phyloP scores from a whole-genome alignment of 2,797 vertebrate species.

The Pseudocheirus occidentalis region DNA sequence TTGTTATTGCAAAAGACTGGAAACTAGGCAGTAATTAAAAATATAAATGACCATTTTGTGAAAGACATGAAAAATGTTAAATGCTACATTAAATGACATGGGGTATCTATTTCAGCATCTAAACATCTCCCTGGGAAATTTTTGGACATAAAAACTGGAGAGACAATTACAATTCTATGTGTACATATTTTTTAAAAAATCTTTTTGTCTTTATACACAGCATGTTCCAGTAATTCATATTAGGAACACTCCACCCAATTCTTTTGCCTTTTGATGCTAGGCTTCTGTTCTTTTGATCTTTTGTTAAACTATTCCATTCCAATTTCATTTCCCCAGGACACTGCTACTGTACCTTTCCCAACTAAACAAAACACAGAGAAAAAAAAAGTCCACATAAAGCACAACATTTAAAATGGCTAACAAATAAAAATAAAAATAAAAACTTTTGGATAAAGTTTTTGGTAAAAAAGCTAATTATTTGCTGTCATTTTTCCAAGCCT shows the following conservation, averaged over 20 bases:
- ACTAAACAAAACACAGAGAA: background rate
- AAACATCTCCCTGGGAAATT: slow-evolving; percentile 15
- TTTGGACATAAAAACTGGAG: slow-evolving; percentile 39
- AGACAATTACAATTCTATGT: slow-evolving; percentile 15
- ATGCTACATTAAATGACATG: slow-evolving; percentile 46
- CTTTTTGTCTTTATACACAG: slow-evolving; percentile 24
- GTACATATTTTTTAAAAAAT: slow-evolving; percentile 1
- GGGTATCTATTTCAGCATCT: slow-evolving; percentile 14
- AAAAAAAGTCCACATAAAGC: background rate
- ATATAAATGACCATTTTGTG: slow-evolving; percentile 24
- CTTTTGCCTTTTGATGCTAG: background rate
- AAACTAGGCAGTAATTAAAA: slow-evolving; percentile 44
- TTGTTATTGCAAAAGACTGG: slow-evolving; percentile 42
- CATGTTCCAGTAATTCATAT: background rate
- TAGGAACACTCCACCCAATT: background rate
- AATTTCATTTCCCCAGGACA: background rate
- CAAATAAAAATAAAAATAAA: background rate
- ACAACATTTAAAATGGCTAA: background rate
- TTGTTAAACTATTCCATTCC: background rate
- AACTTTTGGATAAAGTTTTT: background rate
- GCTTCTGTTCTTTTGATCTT: background rate
- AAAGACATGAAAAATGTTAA: slow-evolving; percentile 38
- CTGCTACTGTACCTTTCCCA: background rate
- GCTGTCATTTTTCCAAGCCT: background rate
- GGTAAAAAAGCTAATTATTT: background rate